Base-by-base conservation (phyloP, 2,797 vertebrate genomes). In the Falco novaeseelandiae region DNA sequence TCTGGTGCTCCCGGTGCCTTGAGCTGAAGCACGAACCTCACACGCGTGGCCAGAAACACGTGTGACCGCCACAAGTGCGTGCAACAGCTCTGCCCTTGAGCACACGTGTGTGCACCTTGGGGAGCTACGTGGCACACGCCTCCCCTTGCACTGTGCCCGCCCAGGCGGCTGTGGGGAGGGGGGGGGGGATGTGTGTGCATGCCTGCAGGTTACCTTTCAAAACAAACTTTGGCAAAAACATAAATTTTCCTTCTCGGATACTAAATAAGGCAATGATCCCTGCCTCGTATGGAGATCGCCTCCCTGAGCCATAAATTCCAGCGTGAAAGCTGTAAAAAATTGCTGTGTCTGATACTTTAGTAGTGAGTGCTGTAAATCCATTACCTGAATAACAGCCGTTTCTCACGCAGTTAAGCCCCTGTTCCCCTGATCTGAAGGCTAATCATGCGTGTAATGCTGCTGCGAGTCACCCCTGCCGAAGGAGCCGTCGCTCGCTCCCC, bases 181-280 rank as follows among this genome's bases (percentile, higher is more conserved):
- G 22, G 16, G 23, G 30, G n/a, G 17, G 40, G 7, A 15, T 9
- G 10, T 13, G 54, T n/a, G 61, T 49, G 77, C 26, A 2, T 26
- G 81, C 84, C 84, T 89, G 74, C 92, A 78, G 74, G 62, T 97
- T 57, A 94, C 95, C 93, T 95, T 97, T 93, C 91, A 93, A 94
- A 96, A 95, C 97, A 95, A 97, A 96, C 94, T 97, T 96, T 4
- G 72, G 90, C 76, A 69, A 91, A 95, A 67, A 90, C 90, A 92
- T 96, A 89, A 89, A 87, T 96, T 95, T 93, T 89, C 90, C 90
- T 78, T 34, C 86, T 96, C 30, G 38, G 84, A 52, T 97, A 95
- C 97, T 97, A 97, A 97, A 97, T 97, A 97, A 96, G 96, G 96
- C 96, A 97, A 95, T 91, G 94, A 97, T 95, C 94, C 96, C 92